Evolutionary conservation across 2,113 vertebrate species (phyloP).

Genomic region (Heteronetta atricapilla): DNA sequence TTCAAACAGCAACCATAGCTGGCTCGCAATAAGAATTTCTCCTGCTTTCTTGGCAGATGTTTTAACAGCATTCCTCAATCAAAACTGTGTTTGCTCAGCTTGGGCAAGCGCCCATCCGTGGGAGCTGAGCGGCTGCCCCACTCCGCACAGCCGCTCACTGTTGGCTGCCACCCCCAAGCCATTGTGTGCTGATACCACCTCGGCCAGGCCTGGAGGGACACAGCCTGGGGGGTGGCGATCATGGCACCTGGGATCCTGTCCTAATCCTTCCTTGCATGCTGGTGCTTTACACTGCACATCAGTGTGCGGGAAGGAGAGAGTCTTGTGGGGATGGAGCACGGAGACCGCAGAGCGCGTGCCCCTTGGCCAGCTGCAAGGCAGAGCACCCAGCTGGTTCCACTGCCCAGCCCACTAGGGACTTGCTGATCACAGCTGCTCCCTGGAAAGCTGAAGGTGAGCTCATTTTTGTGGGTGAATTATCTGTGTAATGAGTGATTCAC

Average conservation of each 20-base stretch:
- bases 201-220: not conserved
- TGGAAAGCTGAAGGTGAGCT: conserved; percentile 8
- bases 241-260: not conserved
- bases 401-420: not conserved
- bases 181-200: not conserved
- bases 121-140: not conserved
- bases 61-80: not conserved
- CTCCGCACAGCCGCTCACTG: not conserved
- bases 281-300: rapidly evolving
- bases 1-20: not conserved
- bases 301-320: not conserved
- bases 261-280: not conserved
- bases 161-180: not conserved
- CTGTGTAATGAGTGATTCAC: conserved; percentile 24
- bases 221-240: rapidly evolving
- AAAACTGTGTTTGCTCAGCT: not conserved
- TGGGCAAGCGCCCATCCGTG: not conserved
- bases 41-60: conserved; percentile 10
- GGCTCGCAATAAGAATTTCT: not conserved
- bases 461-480: conserved; percentile 13
- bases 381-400: rapidly evolving
- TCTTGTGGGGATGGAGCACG: rapidly evolving
- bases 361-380: rapidly evolving
- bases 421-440: not conserved
- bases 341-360: not conserved